Base-by-base conservation (phyloP, 2,888 invertebrate species). In the Thymelicus lineola region DNA sequence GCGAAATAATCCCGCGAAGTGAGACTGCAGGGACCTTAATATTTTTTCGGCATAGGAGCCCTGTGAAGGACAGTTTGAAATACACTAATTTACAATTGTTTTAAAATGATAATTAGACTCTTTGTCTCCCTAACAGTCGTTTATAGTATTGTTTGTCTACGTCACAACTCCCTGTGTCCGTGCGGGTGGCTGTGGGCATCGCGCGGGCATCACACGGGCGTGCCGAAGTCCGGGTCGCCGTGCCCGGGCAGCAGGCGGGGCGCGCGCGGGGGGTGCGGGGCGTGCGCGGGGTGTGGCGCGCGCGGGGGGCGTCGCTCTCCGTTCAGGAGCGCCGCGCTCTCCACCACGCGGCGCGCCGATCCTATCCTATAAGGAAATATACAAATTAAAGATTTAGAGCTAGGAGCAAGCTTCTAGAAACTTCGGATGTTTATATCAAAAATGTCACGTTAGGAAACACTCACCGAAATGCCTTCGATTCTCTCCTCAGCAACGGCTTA, bases 201-300 rank as follows among this genome's bases (percentile, higher is more conserved):
- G 46, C n/a, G 58, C 10, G 35, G 36, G 36, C 46, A 28, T 93
- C 94, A 96, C 77, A 96, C 96, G 12, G 96, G 96, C 6, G 96
- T 96, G 75, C 96, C 96, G 85, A 96, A 96, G 88, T 95, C 95
- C 0, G 96, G 95, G 87, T 96, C 95, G 0, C 96, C 96, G 77
- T 95, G 94, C 58, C 95, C 95, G 73, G 89, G 82, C 69, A 90
- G 82, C 75, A 88, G 79, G 53, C 83, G 3, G 95, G 87, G 95
- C 95, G 0, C 71, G 48, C 61, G 66, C 17, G 70, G 66, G 5
- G 95, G 86, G 95, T 95, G 0, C 95, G 63, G 95, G 76, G 95
- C 94, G 57, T 95, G 95, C 73, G 42, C 42, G 87, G 79, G 81
- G 74, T 86, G 78, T 20, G 80, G 80, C 15, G 83, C 77, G 67